Conservation (phyloP, 2,113 vertebrate genomes). For the Psettodes erumei region DNA sequence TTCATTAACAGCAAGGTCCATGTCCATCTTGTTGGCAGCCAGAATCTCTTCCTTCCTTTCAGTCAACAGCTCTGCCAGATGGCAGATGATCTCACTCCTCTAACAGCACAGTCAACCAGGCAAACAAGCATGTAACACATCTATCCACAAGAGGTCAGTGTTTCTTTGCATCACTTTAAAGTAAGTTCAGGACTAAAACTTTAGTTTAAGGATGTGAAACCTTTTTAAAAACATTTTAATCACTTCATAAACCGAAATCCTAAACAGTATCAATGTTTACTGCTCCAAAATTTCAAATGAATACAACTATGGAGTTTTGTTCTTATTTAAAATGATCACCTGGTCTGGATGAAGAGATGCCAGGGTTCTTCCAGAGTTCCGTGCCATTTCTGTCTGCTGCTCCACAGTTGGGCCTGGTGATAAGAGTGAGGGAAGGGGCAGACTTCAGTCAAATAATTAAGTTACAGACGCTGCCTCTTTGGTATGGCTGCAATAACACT, state of each 20-base stretch:
- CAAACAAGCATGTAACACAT: constrained; percentile 18
- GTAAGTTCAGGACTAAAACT: not conserved
- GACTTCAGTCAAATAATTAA: not conserved
- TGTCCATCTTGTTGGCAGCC: constrained; percentile 92
- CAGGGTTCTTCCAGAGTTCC: constrained; percentile 87
- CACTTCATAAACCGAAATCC: not conserved
- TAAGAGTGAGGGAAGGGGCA: not conserved
- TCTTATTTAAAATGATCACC: constrained; percentile 73
- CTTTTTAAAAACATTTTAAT: not conserved
- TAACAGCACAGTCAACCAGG: constrained; percentile 68
- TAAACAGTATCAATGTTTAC: not conserved
- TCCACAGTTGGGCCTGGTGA: constrained; percentile 92
- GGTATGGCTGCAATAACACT: not conserved
- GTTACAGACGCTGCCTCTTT: not conserved
- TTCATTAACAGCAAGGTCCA: constrained; percentile 89
- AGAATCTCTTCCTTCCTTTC: constrained; percentile 94
- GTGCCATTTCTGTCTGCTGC: constrained; percentile 94
- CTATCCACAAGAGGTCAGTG: constrained; percentile 43
- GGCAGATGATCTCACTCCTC: constrained; percentile 94
- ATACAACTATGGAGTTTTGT: not conserved
- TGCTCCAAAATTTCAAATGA: not conserved
- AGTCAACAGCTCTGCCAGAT: constrained; percentile 91
- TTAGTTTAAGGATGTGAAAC: not conserved
- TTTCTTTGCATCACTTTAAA: constrained; percentile 32
- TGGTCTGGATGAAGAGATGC: constrained; percentile 90